Evolutionary conservation across 2,113 vertebrate species (phyloP), one percentile per base, ranked within the genome.

Genomic region (Nannobrachium achirus): DNA sequence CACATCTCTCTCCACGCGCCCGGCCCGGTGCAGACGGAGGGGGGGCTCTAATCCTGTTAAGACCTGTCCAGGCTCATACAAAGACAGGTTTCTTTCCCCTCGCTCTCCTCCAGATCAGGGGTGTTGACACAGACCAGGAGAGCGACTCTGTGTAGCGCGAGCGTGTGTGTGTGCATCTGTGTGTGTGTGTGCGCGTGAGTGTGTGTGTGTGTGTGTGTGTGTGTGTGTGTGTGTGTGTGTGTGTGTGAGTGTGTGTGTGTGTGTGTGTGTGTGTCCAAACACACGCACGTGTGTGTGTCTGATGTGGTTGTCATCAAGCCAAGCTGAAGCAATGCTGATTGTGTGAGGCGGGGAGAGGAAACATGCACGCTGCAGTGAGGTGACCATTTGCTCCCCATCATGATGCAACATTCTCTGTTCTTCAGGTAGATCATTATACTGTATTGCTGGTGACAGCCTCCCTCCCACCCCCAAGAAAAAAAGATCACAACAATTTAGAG

Each of bases 11-110:
- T 46, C 40, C 79, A 76, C 64, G 56, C 68, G 73, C 64, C n/a
- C 15, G 38, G 62, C 49, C 25, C 56, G 38, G 67, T 15, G 70
- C 66, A 50, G 65, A 58, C 77, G 51, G 60, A 56, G 60, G 68
- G 60, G 68, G 73, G 69, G 39, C 70, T 78, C 50, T 91, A 81
- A 90, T 90, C 80, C 86, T 75, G 77, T 88, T 89, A 80, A 75
- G 73, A 71, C 77, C 84, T 89, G 88, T 86, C 87, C 86, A 72
- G 79, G 71, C 70, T 77, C 78, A 83, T 83, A 86, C 83, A 83
- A 71, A 61, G 50, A 69, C 68, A 78, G 83, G 88, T 33, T 14
- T 61, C 56, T 56, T 85, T 75, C 71, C 71, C 80, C 19, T 67
- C 40, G 6, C 44, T 20, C 67, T 38, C 59, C 63, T 65, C 46